Percentiles rank a stretch among this genome's conserved stretches.
Evolutionary conservation across 2,888 invertebrate genomes (phyloP).

Genomic region (Diaprepes abbreviatus): DNA sequence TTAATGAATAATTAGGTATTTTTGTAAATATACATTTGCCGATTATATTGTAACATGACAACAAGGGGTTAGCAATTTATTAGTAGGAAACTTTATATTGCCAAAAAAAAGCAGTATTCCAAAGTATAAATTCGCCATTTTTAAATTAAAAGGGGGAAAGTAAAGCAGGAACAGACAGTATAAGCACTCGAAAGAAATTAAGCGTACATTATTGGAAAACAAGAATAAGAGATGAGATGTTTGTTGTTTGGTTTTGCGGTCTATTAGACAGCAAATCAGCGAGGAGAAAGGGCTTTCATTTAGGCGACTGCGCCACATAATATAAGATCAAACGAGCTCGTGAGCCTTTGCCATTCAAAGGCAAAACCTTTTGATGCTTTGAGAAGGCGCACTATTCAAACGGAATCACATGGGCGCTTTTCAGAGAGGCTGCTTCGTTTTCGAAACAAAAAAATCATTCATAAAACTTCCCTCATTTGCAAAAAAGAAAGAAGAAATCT

Average conservation of each 20-base stretch:
- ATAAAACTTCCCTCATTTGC: slow-evolving; percentile 13
- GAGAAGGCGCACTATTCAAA: slow-evolving; percentile 46
- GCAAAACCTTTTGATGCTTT: slow-evolving; percentile 50
- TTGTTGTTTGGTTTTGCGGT: slow-evolving; percentile 55
- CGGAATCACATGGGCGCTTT: slow-evolving; percentile 47
- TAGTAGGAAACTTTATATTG: slow-evolving; percentile 2
- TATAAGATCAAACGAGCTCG: slow-evolving; percentile 67
- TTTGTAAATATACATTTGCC: too few species aligned
- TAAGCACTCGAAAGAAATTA: slow-evolving; percentile 51
- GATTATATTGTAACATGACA: too few species aligned
- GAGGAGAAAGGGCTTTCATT: slow-evolving; percentile 59
- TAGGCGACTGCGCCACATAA: slow-evolving; percentile 63
- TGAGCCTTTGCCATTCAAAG: slow-evolving; percentile 55
- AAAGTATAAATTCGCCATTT: slow-evolving; percentile 46
- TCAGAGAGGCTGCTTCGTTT: slow-evolving; percentile 38
- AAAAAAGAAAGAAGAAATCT: too few species aligned
- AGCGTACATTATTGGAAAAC: slow-evolving; percentile 50
- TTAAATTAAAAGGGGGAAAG: slow-evolving; percentile 43
- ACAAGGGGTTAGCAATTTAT: slow-evolving; percentile 12
- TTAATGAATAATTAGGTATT: too few species aligned
- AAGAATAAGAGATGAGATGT: slow-evolving; percentile 51
- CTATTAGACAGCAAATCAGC: slow-evolving; percentile 60
- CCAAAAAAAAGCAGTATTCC: slow-evolving; percentile 1
- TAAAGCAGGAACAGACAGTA: slow-evolving; percentile 26
- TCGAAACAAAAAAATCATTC: slow-evolving; percentile 34